phyloP scores from a whole-genome alignment of 2,797 vertebrate species.

The Kryptolebias ocellatus region DNA sequence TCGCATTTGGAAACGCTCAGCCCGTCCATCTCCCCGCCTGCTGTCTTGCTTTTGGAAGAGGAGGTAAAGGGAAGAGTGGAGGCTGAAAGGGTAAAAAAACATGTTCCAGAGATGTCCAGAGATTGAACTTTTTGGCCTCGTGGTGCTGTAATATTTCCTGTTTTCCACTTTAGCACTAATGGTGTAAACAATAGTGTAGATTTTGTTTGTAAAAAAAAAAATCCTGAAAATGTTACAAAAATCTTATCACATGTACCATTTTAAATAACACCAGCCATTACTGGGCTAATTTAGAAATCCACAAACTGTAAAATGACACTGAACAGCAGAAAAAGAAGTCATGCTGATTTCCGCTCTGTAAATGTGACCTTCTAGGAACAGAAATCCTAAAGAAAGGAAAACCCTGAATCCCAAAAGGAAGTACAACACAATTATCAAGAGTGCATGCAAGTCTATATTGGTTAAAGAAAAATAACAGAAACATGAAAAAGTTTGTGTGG shows the following conservation, averaged over 20 bases:
- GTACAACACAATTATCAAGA: no score
- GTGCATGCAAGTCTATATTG: no score
- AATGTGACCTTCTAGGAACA: no score
- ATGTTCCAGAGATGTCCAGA: constrained; percentile 66
- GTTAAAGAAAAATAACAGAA: no score
- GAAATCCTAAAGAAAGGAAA: no score
- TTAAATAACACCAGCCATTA: not conserved
- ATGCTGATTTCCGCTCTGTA: no score
- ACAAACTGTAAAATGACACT: no score
- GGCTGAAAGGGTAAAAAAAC: constrained; percentile 61
- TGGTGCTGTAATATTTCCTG: constrained; percentile 46
- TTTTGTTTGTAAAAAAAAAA: constrained; percentile 18
- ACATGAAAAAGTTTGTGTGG: no score
- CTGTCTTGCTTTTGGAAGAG: constrained; percentile 49
- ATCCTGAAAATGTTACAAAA: not conserved
- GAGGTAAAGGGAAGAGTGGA: constrained; percentile 57
- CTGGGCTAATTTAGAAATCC: no score
- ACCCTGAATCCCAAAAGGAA: no score
- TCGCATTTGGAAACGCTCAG: constrained; percentile 68
- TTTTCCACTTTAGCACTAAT: constrained; percentile 30
- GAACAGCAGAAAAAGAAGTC: no score
- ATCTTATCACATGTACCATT: not conserved
- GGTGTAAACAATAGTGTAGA: constrained; percentile 30
- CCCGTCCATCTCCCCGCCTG: constrained; percentile 60
- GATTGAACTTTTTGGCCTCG: constrained; percentile 60